Base-by-base conservation (phyloP, 2,888 invertebrate genomes). In the Trachelus tabidus region DNA sequence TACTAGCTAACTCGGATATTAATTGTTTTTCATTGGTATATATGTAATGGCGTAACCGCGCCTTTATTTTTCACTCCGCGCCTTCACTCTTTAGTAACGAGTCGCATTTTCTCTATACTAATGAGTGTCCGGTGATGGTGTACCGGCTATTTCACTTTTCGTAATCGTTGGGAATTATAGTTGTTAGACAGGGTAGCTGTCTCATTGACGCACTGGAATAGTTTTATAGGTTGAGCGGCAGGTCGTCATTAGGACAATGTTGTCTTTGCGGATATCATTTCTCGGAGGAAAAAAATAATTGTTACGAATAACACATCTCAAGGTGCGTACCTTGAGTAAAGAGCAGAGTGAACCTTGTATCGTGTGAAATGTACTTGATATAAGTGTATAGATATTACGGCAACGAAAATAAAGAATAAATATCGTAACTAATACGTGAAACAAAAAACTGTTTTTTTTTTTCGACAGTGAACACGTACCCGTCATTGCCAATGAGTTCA, bases 61-160 rank as follows among this genome's bases (percentile, higher is more conserved):
- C 56, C 23, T 56, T 56, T 56, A 56, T 56, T 56, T 56, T 56
- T 56, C 23, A 23, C 23, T 56, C 56, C 23, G 6, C 56, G 56
- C 56, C 56, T 56, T 56, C 56, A 3, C 56, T 56, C 23, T 56
- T 56, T 23, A 56, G 23, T 23, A 56, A 56, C 56, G 56, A 56
- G 23, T 56, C 56, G 23, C 9, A 56, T 56, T 56, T 56, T 56
- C 56, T 56, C 56, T 56, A 56, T 56, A 56, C 56, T 56, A 56
- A 56, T 56, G 23, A 56, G 23, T 56, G 56, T 56, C 31, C 33
- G 34, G 69, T n/a, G 12, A 75, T 73, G 37, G 33, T 34, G 73
- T 68, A 73, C 73, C 34, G 69, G 34, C 15, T 76, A 76, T 73
- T 76, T 76, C 56, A 76, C 56, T 76, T 76, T 76, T 73, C 76